Evolutionary conservation across 2,113 vertebrate species (phyloP), one percentile per base, ranked within the genome.

Genomic region (Mus spicilegus): DNA sequence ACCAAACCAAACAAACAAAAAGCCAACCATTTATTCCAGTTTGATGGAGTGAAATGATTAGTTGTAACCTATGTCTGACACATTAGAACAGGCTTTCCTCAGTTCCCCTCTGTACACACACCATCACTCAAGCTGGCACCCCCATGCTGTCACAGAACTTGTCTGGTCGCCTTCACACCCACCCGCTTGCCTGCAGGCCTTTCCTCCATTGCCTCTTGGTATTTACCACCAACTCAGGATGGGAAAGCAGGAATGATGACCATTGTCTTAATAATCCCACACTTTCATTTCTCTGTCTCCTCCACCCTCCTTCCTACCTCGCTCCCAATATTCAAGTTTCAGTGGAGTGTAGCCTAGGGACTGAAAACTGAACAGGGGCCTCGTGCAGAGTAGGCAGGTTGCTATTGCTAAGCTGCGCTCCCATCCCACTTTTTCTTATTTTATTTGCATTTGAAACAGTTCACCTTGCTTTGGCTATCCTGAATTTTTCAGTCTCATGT

Each of bases 11-110:
- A 49, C 49, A 49, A 5, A 49, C 49, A 49, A 39, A 65, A 96
- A 87, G 75, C 46, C 58, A 85, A 84, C 84, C 30, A 20, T 92
- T 89, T 70, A 73, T 3, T 90, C 12, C 61, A 96, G 0, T 75
- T 92, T 80, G 49, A 85, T 85, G 2, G 22, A 88, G 56, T 90
- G 30, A 67, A 61, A 61, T 72, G 46, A 7, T 81, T 89, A 89
- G 73, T 82, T 90, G 7, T 89, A 36, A 76, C 9, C 72, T 78
- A 56, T 2, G 67, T 93, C 93, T 92, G 90, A 81, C 51, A 10
- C 89, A 4, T 80, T 51, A 95, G 16, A 65, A 96, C 88, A 58
- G 93, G 46, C 87, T 51, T 89, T 70, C 85, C 49, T 58, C 49
- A 78, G 3, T 89, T 33, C 12, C 28, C 14, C 86, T 56, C 13